Evolutionary conservation across 2,797 vertebrate genomes (phyloP).

Genomic region (Euphonia xanthogaster): DNA sequence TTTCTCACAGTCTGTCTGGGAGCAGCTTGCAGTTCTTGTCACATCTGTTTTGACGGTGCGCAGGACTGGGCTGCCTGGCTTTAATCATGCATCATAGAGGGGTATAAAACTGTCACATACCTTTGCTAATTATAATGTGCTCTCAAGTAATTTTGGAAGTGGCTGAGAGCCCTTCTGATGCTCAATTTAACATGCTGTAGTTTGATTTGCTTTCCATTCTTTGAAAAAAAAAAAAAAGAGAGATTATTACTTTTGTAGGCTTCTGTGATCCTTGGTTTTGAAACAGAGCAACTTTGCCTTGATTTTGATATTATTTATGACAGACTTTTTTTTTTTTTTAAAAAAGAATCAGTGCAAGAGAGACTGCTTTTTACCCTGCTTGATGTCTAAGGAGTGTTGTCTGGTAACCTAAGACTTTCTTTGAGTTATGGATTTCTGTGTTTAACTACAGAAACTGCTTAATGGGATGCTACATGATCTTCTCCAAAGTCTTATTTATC

Average conservation of each 20-base stretch:
- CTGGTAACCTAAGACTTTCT: background rate
- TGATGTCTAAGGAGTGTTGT: background rate
- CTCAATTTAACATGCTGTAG: constrained; percentile 16
- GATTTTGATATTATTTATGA: background rate
- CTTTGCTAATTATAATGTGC: constrained; percentile 68
- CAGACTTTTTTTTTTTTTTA: background rate
- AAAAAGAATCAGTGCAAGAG: background rate
- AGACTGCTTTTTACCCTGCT: background rate
- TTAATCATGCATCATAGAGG: constrained; percentile 61
- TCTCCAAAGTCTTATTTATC: constrained; percentile 5
- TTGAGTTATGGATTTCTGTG: background rate
- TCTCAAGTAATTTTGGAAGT: constrained; percentile 65
- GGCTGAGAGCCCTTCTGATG: constrained; percentile 32
- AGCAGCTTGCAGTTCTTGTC: constrained; percentile 41
- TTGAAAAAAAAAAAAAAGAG: background rate
- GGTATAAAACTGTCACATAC: constrained; percentile 67
- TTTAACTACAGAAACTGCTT: background rate
- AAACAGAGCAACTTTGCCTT: background rate
- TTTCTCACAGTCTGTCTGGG: constrained; percentile 12
- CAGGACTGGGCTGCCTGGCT: constrained; percentile 59
- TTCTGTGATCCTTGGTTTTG: background rate
- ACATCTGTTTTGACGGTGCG: constrained; percentile 53
- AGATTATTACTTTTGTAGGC: background rate
- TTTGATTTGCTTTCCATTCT: constrained; percentile 27
- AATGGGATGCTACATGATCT: background rate